These are phyloP conservation scores for Apodemus speciosus DNA, from an alignment of 2,113 vertebrate species.

Conservation along the genomic window DNA sequence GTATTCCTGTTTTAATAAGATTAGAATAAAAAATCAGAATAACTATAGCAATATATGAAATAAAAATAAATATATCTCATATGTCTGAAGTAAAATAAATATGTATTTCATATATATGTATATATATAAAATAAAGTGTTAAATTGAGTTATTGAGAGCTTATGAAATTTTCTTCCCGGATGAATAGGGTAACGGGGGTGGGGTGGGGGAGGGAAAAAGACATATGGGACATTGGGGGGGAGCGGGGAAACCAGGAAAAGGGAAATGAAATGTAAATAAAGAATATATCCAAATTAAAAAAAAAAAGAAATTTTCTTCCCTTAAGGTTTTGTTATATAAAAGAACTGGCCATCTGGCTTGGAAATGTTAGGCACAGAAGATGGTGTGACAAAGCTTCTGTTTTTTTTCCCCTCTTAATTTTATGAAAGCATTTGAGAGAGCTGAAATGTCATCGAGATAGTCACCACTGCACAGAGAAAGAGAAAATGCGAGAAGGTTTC, in stretches of 20 bases:
- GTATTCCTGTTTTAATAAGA: neutral
- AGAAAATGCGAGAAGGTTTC: constrained; percentile 19
- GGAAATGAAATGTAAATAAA: too few relatives aligned
- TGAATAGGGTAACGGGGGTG: too few relatives aligned
- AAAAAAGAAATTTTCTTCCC: constrained; percentile 18
- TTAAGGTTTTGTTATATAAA: constrained; percentile 53
- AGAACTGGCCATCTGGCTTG: constrained; percentile 51
- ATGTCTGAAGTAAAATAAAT: neutral
- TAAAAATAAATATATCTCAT: neutral
- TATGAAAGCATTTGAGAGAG: constrained; percentile 36
- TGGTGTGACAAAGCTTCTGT: neutral
- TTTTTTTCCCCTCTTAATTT: constrained; percentile 52
- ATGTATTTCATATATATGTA: neutral
- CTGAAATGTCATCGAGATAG: neutral
- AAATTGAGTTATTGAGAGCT: neutral
- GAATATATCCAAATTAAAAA: too few relatives aligned
- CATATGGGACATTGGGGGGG: too few relatives aligned
- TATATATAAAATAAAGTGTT: neutral
- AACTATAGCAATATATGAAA: neutral
- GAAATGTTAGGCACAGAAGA: neutral
- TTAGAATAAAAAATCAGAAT: neutral
- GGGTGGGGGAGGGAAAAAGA: too few relatives aligned
- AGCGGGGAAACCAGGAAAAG: too few relatives aligned
- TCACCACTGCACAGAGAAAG: neutral
- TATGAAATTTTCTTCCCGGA: constrained; percentile 33